Base-by-base conservation (phyloP, 2,888 invertebrate species). In the Zootermopsis nevadensis region DNA sequence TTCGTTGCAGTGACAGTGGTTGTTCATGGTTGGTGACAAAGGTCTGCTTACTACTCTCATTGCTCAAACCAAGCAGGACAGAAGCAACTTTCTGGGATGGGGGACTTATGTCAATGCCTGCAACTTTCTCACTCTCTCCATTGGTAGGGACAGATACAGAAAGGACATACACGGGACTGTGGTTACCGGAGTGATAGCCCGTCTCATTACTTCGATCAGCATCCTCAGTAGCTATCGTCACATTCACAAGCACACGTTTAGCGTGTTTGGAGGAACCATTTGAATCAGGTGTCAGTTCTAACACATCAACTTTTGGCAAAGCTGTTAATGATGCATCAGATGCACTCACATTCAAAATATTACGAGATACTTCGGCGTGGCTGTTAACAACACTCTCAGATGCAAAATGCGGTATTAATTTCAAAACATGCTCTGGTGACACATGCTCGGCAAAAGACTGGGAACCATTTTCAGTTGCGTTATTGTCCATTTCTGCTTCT, bases 101-200 rank as follows among this genome's bases (percentile, higher is more conserved):
- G 24, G 85, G 85, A 67, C 82, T 85, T 19, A 85, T 91, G 89
- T 92, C 92, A 85, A 93, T 90, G 84, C 90, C 91, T 83, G 93
- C 92, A 82, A 91, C 89, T 87, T 91, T 90, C 87, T 90, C 90
- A 38, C 89, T 87, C 69, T 91, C 90, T 55, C 91, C 91, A 86
- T 92, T 91, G 82, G 94, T 94, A 19, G 96, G 96, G 83, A 97
- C 94, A 85, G 94, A 94, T 84, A 96, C 93, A 87, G 96, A 96
- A 86, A 96, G 90, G 60, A 95, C 94, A 90, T 96, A 96, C 85
- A 96, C 91, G n/a, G 90, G 88, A 86, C 89, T 90, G 31, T 83
- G 83, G 66, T 84, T 83, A 67, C 85, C 85, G 12, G 38, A n/a
- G 30, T 67, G 33, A 30, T 80, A 38, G 33, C 81, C 81, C 0